phyloP scores from a whole-genome alignment of 2,888 invertebrate genomes.

The Nebria salina region DNA sequence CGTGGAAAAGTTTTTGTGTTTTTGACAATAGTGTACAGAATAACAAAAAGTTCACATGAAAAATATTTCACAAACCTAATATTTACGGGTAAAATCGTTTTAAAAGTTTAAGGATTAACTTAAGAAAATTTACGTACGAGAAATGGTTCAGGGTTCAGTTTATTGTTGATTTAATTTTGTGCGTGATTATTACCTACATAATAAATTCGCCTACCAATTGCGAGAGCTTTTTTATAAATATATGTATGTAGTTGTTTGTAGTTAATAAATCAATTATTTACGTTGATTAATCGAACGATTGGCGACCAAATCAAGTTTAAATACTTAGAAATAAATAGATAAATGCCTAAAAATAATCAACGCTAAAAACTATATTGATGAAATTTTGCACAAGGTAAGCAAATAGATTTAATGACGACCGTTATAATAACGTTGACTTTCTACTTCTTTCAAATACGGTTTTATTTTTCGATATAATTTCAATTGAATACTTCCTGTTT shows the following conservation, averaged over 20 bases:
- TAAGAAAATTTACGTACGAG: too few species aligned
- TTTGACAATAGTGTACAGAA: conserved; percentile 2
- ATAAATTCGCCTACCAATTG: background rate
- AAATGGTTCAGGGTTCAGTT: conserved; percentile 7
- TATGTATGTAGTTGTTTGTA: too few species aligned
- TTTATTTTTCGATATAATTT: too few species aligned
- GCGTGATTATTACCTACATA: conserved; percentile 40
- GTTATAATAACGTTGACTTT: background rate
- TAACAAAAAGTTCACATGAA: background rate
- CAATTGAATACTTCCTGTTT: too few species aligned
- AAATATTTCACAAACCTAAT: conserved; percentile 2
- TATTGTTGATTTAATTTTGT: conserved; percentile 44
- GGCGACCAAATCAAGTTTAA: too few species aligned
- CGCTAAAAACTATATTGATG: background rate
- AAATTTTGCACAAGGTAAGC: background rate
- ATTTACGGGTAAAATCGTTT: conserved; percentile 2
- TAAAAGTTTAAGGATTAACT: background rate
- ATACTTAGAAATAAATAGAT: too few species aligned
- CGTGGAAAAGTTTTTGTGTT: background rate
- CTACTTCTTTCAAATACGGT: background rate
- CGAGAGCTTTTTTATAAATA: too few species aligned
- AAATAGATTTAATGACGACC: background rate
- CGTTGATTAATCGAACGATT: too few species aligned
- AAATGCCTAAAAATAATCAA: background rate
- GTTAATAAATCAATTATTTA: too few species aligned